phyloP scores from a whole-genome alignment of 2,888 invertebrate species.

The Scaptomyza tumidula region DNA sequence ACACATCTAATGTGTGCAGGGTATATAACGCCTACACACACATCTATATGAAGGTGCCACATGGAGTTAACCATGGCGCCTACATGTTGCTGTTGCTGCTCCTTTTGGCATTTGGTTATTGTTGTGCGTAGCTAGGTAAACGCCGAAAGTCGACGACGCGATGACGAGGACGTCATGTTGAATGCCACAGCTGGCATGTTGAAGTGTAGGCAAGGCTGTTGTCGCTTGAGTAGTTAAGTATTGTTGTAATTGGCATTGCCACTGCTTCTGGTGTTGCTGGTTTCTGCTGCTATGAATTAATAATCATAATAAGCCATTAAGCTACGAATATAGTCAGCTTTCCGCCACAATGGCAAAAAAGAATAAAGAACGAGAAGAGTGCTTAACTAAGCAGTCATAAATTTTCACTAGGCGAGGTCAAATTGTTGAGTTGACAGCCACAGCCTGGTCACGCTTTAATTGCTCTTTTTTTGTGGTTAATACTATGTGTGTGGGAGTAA shows the following conservation, averaged over 20 bases:
- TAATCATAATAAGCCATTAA: conserved; percentile 72
- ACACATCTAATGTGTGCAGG: not conserved
- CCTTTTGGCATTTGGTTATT: conserved; percentile 65
- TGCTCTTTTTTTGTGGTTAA: not conserved
- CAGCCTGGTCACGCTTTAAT: conserved; percentile 20
- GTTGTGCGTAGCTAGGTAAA: conserved; percentile 41
- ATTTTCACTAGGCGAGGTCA: conserved; percentile 51
- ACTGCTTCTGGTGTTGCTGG: not conserved
- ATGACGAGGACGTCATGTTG: conserved; percentile 39
- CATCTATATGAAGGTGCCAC: not conserved
- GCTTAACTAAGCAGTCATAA: conserved; percentile 64
- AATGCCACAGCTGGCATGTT: conserved; percentile 39
- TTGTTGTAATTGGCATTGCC: conserved; percentile 25
- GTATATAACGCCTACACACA: not conserved
- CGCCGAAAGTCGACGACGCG: conserved; percentile 17
- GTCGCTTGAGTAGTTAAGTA: conserved; percentile 46
- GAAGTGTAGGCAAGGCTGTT: conserved; percentile 16
- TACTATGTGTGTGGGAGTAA: not conserved
- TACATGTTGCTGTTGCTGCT: conserved; percentile 19
- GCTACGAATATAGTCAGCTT: conserved; percentile 9
- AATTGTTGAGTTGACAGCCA: conserved; percentile 15
- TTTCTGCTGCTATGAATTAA: conserved; percentile 58
- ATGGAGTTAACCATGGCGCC: conserved; percentile 29
- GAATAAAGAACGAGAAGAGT: conserved; percentile 37
- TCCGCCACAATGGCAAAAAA: conserved; percentile 20